Conservation (phyloP, 2,797 vertebrate genomes). For the Macroramphosus scolopax region DNA sequence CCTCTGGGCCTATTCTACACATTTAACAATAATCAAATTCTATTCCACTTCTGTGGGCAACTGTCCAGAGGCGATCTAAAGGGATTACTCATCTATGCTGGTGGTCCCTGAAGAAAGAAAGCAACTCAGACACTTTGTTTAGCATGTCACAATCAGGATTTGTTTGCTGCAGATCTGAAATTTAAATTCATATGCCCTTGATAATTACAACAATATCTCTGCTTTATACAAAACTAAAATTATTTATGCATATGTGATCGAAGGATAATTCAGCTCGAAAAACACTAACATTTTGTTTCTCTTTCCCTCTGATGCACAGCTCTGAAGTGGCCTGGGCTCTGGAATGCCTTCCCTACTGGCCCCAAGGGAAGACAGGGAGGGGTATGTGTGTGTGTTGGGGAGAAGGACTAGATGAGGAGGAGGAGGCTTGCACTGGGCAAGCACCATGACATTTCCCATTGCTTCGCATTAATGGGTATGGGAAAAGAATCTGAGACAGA, state of each 20-base stretch:
- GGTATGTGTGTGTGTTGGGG: constrained; percentile 47
- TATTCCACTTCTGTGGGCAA: constrained; percentile 25
- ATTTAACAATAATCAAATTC: constrained; percentile 24
- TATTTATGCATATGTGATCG: constrained; percentile 30
- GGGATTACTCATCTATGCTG: constrained; percentile 42
- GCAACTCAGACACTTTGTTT: constrained; percentile 38
- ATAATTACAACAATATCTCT: constrained; percentile 54
- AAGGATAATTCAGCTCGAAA: constrained; percentile 21
- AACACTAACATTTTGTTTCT: constrained; percentile 12
- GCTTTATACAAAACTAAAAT: constrained; percentile 34
- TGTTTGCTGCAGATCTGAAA: constrained; percentile 34
- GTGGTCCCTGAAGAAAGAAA: constrained; percentile 40
- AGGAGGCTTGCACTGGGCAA: constrained; percentile 39
- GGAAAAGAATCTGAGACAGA: constrained; percentile 44
- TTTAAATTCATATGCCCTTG: constrained; percentile 31
- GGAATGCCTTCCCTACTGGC: constrained; percentile 69
- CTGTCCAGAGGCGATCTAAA: constrained; percentile 28
- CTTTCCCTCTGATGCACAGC: constrained; percentile 44
- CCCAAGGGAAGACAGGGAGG: constrained; percentile 62
- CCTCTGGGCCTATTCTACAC: constrained; percentile 8
- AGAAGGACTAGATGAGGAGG: constrained; percentile 15
- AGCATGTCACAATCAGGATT: constrained; percentile 27
- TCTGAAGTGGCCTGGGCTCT: constrained; percentile 57
- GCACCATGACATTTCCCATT: constrained; percentile 73
- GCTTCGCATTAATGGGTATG: constrained; percentile 66